Evolutionary conservation across 2,113 vertebrate species (phyloP).

Genomic region (Tragelaphus scriptus): DNA sequence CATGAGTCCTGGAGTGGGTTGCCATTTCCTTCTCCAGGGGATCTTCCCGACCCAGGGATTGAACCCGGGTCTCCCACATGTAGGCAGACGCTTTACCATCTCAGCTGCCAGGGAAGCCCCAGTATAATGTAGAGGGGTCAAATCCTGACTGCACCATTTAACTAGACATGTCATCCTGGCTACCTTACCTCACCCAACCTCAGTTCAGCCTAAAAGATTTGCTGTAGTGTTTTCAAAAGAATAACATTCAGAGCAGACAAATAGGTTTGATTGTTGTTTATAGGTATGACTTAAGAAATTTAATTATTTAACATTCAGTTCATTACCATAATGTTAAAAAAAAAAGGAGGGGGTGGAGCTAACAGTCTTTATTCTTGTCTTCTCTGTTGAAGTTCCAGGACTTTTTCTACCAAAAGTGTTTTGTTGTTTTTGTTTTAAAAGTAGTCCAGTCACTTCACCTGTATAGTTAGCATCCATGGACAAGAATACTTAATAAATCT

Average conservation of each 20-base stretch:
- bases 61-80: accelerated
- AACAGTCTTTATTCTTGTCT: neutral
- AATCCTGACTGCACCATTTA: neutral
- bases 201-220: neutral
- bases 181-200: neutral
- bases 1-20: neutral
- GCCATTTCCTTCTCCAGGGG: neutral
- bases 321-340: neutral
- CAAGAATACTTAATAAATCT: neutral
- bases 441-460: neutral
- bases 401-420: neutral
- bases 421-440: neutral
- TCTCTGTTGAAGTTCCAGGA: neutral
- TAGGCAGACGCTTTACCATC: neutral
- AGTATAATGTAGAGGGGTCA: neutral
- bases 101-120: neutral
- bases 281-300: neutral
- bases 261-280: neutral
- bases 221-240: neutral
- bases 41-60: neutral
- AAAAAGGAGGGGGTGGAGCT: neutral
- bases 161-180: neutral
- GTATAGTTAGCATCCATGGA: neutral
- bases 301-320: neutral
- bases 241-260: neutral